These are phyloP conservation scores for Siniperca undulata DNA, from an alignment of 2,797 vertebrate species.

Conservation along the genomic window DNA sequence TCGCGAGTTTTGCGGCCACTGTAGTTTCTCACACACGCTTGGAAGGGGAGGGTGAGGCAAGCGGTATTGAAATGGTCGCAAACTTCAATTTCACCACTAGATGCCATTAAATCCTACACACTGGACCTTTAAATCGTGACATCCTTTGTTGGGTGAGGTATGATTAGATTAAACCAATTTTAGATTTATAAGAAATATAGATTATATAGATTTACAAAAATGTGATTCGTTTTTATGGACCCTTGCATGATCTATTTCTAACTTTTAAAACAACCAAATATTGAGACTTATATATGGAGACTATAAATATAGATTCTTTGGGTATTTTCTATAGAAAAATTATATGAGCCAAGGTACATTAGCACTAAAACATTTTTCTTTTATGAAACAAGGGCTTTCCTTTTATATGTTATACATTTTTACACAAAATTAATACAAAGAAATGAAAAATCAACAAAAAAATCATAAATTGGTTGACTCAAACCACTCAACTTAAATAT, in stretches of 20 bases:
- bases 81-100: too few relatives aligned
- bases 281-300: background rate
- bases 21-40: too few relatives aligned
- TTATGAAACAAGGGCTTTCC: background rate
- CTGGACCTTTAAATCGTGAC: background rate
- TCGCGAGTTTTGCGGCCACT: too few relatives aligned
- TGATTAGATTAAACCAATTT: constrained; percentile 22
- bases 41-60: too few relatives aligned
- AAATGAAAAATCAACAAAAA: background rate
- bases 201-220: constrained; percentile 5
- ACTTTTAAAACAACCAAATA: constrained; percentile 4
- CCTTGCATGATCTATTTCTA: background rate
- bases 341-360: background rate
- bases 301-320: background rate
- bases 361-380: background rate
- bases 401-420: background rate
- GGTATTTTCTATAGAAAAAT: background rate
- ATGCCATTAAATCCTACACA: too few relatives aligned
- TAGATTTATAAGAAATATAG: background rate
- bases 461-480: background rate
- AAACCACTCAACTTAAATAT: background rate
- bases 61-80: too few relatives aligned
- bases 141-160: background rate
- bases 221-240: background rate
- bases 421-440: background rate